phyloP scores from a whole-genome alignment of 35 echinoderm and acorn worm genomes.

The Ophioderma brevispina region DNA sequence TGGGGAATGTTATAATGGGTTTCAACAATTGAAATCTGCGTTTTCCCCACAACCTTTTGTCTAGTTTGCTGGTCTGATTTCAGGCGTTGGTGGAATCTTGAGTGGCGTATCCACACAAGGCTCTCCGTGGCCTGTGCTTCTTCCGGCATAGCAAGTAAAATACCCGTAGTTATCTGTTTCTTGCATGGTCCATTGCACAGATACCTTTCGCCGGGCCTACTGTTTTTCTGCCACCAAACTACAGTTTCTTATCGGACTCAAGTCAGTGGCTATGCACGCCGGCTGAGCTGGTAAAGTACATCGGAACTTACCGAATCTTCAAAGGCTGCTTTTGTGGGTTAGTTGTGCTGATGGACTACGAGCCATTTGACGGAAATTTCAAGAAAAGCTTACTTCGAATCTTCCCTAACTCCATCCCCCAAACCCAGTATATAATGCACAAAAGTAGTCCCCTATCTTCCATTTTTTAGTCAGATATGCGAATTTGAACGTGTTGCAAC shows the following conservation, averaged over 20 bases:
- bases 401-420: no score
- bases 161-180: background rate
- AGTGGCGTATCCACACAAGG: background rate
- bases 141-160: background rate
- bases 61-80: background rate
- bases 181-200: background rate
- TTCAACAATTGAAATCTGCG: background rate
- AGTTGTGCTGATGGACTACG: background rate
- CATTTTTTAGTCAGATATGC: no score
- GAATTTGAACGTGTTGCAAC: no score
- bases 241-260: background rate
- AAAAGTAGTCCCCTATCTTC: no score
- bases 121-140: background rate
- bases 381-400: background rate
- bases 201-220: background rate
- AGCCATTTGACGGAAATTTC: background rate
- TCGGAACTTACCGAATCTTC: background rate
- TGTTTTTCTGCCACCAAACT: background rate
- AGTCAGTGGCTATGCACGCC: background rate
- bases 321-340: background rate
- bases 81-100: background rate
- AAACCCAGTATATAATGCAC: no score
- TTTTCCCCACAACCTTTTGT: background rate
- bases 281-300: background rate
- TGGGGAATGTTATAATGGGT: background rate